These are phyloP conservation scores for Coregonus sp. DNA, from an alignment of 2,797 vertebrate genomes.

Conservation along the genomic window DNA sequence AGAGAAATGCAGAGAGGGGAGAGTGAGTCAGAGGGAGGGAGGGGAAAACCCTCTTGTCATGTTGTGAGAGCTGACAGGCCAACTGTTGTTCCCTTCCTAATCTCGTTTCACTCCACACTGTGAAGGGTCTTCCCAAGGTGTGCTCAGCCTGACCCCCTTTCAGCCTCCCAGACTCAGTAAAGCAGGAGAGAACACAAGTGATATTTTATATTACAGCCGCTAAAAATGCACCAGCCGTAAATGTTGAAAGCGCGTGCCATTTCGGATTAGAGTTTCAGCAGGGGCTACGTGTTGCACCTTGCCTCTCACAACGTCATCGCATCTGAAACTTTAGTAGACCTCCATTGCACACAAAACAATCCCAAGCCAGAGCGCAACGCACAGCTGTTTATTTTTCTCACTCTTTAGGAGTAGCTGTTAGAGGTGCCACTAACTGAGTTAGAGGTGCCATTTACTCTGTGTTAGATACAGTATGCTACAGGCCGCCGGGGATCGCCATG, in stretches of 20 bases:
- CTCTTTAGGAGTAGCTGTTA: too few species aligned
- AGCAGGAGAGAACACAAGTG: constrained; percentile 22
- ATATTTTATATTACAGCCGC: constrained; percentile 34
- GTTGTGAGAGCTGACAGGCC: constrained; percentile 8
- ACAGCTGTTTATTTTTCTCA: too few species aligned
- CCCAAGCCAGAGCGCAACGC: too few species aligned
- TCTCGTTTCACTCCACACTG: constrained; percentile 11
- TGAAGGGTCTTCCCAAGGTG: background rate
- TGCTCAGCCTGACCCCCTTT: background rate
- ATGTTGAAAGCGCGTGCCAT: constrained; percentile 43
- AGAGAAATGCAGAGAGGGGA: too few species aligned
- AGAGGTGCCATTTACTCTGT: constrained; percentile 1
- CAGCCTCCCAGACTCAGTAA: too few species aligned
- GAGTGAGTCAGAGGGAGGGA: too few species aligned
- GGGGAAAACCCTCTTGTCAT: background rate
- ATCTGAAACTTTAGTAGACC: background rate
- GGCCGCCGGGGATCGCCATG: background rate
- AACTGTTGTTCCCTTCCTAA: constrained; percentile 1
- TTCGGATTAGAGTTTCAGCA: constrained; percentile 20
- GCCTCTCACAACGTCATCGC: constrained; percentile 9
- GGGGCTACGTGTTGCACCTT: constrained; percentile 8
- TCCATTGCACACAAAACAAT: too few species aligned
- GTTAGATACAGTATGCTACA: background rate
- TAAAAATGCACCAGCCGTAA: constrained; percentile 46
- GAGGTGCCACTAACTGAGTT: background rate